Evolutionary conservation across 2,888 invertebrate genomes (phyloP), one percentile per base, ranked within the genome.

Genomic region (Smittia aterrima): DNA sequence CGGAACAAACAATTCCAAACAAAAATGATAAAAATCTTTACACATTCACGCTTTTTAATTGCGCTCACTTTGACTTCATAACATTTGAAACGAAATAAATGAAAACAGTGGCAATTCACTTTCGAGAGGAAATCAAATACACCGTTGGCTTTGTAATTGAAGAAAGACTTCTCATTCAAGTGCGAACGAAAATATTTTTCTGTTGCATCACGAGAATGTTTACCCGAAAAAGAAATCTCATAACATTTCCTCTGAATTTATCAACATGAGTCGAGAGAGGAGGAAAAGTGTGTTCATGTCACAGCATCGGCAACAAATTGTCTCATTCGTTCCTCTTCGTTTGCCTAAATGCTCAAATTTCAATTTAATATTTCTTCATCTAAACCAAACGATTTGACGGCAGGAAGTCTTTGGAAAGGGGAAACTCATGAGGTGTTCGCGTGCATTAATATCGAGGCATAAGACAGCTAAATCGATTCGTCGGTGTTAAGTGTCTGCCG

Each of bases 251-350:
- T 58, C n/a, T 13, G n/a, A 16, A 53, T 53, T 53, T 53, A 16
- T 53, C 18, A 53, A 40, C 40, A 6, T 11, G 40, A 13, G 13
- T 58, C 16, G 58, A 9, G 20, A 4, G 16, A 18, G n/a, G 53
- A 58, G 22, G 58, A 22, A 20, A 22, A n/a, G 18, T 11, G 20
- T 58, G 58, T 20, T 18, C 58, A 58, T 58, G 58, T 58, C 58
- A 58, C 18, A 58, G 18, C 58, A 58, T 58, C 18, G 16, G 20
- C n/a, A 20, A 58, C 58, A 58, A 58, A 58, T 58, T 58, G 58
- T 16, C 16, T 58, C 58, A 58, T 58, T 20, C 58, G 18, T 18
- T 58, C 18, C 20, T 11, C 22, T 4, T 16, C n/a, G 18, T 58
- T 18, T 2, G 11, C 6, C 38, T 13, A 47, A 47, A 16, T 2